A percentile compares a stretch with the other conserved stretches of the same genome.
These are phyloP conservation scores for Ophonus ardosiacus DNA, from an alignment of 2,888 invertebrate genomes.

Conservation along the genomic window DNA sequence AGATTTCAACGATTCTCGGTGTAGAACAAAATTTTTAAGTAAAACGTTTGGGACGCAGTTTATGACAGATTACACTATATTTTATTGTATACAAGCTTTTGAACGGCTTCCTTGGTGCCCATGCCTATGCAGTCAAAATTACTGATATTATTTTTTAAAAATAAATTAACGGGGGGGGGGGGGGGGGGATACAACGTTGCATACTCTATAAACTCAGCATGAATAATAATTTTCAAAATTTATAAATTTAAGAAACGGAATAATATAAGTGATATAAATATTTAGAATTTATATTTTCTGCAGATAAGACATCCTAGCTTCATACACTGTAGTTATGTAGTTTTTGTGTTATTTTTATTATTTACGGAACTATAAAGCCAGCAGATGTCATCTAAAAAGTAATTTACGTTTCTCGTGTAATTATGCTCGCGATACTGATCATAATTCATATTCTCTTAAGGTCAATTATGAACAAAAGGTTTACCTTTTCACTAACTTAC, in stretches of 20 bases:
- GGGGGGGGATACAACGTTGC: too few relatives aligned
- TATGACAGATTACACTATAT: too few relatives aligned
- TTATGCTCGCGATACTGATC: conserved; percentile 23
- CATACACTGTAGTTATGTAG: not conserved
- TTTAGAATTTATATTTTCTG: not conserved
- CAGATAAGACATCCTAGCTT: not conserved
- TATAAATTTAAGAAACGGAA: not conserved
- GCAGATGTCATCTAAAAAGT: conserved; percentile 23
- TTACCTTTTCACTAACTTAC: conserved; percentile 13
- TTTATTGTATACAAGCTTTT: too few relatives aligned
- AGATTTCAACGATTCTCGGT: too few relatives aligned
- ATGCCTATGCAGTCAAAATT: too few relatives aligned
- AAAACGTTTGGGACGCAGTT: too few relatives aligned
- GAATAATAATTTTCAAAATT: too few relatives aligned
- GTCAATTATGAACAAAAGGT: conserved; percentile 43
- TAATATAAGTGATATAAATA: not conserved
- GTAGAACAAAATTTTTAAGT: too few relatives aligned
- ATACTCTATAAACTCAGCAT: too few relatives aligned
- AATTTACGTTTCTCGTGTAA: conserved; percentile 9
- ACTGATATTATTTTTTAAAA: too few relatives aligned
- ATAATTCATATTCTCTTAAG: conserved; percentile 40
- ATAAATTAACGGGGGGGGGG: too few relatives aligned
- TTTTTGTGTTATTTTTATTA: not conserved
- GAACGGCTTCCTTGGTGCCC: too few relatives aligned
- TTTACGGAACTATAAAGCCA: not conserved